phyloP scores from a whole-genome alignment of 2,797 vertebrate genomes.

The Hyperoplus immaculatus region DNA sequence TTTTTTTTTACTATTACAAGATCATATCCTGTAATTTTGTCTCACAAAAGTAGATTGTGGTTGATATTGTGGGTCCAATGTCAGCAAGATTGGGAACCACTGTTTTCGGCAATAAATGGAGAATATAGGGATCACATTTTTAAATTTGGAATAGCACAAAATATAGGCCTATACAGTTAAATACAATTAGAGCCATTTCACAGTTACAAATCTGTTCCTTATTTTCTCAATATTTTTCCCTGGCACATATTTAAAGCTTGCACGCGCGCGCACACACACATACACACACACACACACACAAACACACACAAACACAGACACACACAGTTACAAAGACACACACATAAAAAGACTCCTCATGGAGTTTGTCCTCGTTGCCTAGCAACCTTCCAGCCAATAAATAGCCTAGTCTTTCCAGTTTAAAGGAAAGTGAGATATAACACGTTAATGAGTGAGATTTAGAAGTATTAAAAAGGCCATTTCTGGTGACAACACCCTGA shows the following conservation, averaged over 20 bases:
- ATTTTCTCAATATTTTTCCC: no score
- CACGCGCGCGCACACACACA: no score
- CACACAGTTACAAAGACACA: no score
- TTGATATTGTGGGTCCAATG: background rate
- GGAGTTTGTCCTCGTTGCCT: slow-evolving; percentile 9
- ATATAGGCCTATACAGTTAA: no score
- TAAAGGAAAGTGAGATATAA: background rate
- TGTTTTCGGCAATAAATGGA: background rate
- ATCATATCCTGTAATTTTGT: background rate
- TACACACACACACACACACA: no score
- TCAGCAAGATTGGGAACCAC: background rate
- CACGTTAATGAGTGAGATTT: background rate
- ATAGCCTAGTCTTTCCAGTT: slow-evolving; percentile 3
- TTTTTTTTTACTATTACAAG: no score
- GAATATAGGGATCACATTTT: background rate
- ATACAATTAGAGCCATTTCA: no score
- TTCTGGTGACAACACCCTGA: background rate
- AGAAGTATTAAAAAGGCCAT: no score
- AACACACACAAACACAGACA: no score
- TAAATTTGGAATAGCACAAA: no score
- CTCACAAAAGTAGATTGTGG: background rate
- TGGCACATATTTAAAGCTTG: no score
- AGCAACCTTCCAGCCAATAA: slow-evolving; percentile 21
- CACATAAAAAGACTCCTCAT: background rate
- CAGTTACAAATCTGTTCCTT: no score